phyloP scores from a whole-genome alignment of 64 coral and sea anemone species.

The Pocillopora verrucosa region DNA sequence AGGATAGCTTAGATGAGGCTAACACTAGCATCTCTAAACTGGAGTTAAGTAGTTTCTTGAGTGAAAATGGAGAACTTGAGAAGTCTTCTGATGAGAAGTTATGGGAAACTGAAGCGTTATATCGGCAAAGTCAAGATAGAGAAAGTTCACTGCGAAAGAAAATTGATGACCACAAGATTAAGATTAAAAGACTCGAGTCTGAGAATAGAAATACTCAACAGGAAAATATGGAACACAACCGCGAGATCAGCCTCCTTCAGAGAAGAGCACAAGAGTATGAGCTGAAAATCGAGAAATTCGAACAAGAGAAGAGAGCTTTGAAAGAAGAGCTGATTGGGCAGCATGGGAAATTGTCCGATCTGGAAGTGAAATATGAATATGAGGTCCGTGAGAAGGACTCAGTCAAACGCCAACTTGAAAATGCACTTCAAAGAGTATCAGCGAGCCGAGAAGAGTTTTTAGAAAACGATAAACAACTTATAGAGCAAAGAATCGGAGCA shows the following conservation, averaged over 20 bases:
- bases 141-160: conserved; percentile 48
- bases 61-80: conserved; percentile 30
- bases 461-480: conserved; percentile 40
- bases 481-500: conserved; percentile 44
- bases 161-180: conserved; percentile 34
- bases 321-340: conserved; percentile 34
- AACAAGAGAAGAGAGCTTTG: conserved; percentile 49
- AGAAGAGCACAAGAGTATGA: conserved; percentile 39
- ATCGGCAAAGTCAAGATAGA: conserved; percentile 37
- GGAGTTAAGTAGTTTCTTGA: background rate
- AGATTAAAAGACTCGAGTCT: conserved; percentile 25
- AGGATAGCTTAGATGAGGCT: conserved; percentile 44
- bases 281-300: conserved; percentile 11
- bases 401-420: conserved; percentile 39
- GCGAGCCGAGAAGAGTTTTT: conserved; percentile 44
- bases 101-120: conserved; percentile 28
- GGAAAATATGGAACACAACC: conserved; percentile 40
- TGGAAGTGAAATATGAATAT: conserved; percentile 65
- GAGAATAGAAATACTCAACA: conserved; percentile 44
- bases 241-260: conserved; percentile 29
- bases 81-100: background rate
- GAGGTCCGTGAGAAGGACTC: conserved; percentile 52
- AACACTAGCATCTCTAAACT: conserved; percentile 33
- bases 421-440: conserved; percentile 36
- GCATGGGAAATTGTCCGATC: conserved; percentile 42